These are phyloP conservation scores for Penaeus vannamei DNA, from an alignment of 1,140 invertebrate genomes.

Conservation along the genomic window DNA sequence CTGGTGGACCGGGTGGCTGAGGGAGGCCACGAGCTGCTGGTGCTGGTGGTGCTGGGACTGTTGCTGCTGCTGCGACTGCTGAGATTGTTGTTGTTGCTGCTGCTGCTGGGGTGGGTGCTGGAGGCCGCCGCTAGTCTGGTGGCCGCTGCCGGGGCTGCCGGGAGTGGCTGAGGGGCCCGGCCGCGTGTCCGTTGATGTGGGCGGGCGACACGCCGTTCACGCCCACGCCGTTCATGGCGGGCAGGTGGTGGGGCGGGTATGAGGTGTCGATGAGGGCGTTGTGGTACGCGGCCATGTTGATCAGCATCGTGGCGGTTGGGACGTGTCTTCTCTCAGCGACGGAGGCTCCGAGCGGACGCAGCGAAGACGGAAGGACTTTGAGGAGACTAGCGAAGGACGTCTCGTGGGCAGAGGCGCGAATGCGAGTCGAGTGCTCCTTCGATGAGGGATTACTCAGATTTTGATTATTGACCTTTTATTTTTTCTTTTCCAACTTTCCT, in stretches of 20 bases:
- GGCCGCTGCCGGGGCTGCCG: conserved; percentile 55
- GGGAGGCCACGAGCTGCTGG: conserved; percentile 65
- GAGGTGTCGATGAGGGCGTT: conserved; percentile 68
- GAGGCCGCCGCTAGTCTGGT: conserved; percentile 29
- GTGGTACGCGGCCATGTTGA: conserved; percentile 68
- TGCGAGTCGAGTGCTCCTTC: too few species aligned
- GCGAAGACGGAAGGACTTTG: conserved; percentile 5
- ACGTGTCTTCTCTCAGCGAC: background rate
- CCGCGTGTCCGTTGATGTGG: conserved; percentile 67
- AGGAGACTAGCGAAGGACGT: too few species aligned
- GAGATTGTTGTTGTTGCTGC: conserved; percentile 21
- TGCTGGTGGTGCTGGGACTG: conserved; percentile 61
- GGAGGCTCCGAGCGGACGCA: background rate
- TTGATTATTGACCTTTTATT: too few species aligned
- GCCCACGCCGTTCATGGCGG: conserved; percentile 59
- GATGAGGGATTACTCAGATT: too few species aligned
- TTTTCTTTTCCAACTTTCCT: too few species aligned
- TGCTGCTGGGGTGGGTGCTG: conserved; percentile 54
- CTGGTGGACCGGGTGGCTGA: conserved; percentile 58
- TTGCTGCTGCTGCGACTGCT: conserved; percentile 51
- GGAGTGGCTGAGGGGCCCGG: conserved; percentile 59
- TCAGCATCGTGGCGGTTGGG: conserved; percentile 65
- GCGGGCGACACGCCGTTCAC: conserved; percentile 63
- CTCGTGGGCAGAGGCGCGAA: too few species aligned
- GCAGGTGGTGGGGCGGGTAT: conserved; percentile 65